Conservation (phyloP, 2,797 vertebrate genomes). For the Petrocephalus schoutedeni region DNA sequence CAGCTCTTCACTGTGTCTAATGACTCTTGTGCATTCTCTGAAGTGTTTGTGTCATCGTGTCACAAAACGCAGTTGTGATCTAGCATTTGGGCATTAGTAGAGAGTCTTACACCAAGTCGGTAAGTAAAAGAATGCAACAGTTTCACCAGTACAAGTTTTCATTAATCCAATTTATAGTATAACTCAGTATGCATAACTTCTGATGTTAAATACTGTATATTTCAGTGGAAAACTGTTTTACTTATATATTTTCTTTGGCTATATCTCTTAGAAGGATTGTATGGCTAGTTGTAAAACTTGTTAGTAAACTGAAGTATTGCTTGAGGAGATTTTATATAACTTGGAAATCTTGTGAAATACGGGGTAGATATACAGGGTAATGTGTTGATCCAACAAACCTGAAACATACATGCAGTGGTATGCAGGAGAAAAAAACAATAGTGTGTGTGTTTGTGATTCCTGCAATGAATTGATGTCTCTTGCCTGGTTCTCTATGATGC, state of each 20-base stretch:
- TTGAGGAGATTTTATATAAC: not conserved
- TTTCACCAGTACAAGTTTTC: not conserved
- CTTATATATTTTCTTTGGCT: not conserved
- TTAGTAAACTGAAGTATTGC: not conserved
- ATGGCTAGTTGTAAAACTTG: not conserved
- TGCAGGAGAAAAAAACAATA: not conserved
- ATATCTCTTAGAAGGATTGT: not conserved
- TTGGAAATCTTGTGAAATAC: not conserved
- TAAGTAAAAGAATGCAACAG: not conserved
- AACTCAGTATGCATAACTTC: not conserved
- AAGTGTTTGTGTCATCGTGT: not conserved
- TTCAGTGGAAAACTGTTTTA: not conserved
- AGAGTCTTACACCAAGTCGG: not conserved
- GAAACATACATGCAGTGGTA: not conserved
- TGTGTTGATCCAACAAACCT: not conserved
- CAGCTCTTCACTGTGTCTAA: not conserved
- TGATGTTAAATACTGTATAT: not conserved
- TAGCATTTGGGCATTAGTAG: not conserved
- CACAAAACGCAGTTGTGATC: not conserved
- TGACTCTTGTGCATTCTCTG: not conserved
- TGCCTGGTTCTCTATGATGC: not conserved
- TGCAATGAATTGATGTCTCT: not conserved
- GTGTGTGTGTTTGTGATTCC: not conserved
- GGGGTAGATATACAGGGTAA: not conserved
- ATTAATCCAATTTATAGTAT: not conserved